Evolutionary conservation across 2,113 vertebrate genomes (phyloP).

Genomic region (Oplegnathus fasciatus): DNA sequence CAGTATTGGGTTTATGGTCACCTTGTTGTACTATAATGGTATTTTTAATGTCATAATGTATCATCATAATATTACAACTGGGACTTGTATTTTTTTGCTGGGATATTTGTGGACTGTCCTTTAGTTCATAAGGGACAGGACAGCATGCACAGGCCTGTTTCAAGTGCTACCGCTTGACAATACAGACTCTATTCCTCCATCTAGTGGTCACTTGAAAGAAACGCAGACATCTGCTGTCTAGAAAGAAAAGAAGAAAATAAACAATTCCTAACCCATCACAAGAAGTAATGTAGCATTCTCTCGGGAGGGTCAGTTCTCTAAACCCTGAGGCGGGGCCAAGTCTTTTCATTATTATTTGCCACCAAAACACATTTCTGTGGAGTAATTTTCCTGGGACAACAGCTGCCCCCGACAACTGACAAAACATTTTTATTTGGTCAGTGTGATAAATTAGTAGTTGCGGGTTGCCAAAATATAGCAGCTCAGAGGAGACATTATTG

Average conservation of each 20-base stretch:
- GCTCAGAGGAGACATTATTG: conserved; percentile 19
- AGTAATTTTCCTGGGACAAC: conserved; percentile 30
- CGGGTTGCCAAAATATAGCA: conserved; percentile 12
- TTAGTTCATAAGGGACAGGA: conserved; percentile 28
- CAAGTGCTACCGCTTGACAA: background rate
- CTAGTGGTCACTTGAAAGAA: conserved; percentile 64
- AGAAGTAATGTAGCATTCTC: conserved; percentile 22
- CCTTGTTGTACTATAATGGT: conserved; percentile 38
- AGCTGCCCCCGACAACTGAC: background rate
- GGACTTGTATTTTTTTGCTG: conserved; percentile 34
- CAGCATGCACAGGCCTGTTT: background rate
- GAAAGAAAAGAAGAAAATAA: conserved; percentile 5
- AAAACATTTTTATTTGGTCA: conserved; percentile 31
- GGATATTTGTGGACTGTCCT: conserved; percentile 50
- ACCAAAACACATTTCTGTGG: conserved; percentile 38
- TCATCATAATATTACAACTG: conserved; percentile 45
- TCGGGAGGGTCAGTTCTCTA: background rate
- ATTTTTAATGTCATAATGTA: conserved; percentile 44
- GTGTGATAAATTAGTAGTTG: conserved; percentile 44
- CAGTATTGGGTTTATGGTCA: conserved; percentile 26
- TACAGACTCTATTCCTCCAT: conserved; percentile 58
- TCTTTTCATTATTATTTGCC: conserved; percentile 52
- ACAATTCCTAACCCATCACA: conserved; percentile 17
- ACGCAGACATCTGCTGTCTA: background rate
- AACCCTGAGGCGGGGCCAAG: conserved; percentile 31